Evolutionary conservation across 2,113 vertebrate genomes (phyloP).

Genomic region (Salvelinus alpinus): DNA sequence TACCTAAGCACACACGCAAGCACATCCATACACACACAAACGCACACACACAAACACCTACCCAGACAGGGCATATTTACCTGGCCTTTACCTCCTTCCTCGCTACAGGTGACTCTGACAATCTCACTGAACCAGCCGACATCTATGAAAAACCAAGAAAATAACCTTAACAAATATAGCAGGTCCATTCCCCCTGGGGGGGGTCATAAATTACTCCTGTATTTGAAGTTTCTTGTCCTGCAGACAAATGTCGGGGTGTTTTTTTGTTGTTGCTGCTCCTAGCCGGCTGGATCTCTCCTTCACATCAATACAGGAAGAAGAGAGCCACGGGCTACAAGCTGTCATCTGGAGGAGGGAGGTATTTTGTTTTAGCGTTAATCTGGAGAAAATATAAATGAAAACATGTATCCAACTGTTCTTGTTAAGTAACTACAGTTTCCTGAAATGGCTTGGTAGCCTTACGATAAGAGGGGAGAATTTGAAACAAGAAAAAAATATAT

Average conservation of each 20-base stretch:
- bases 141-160: neutral
- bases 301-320: neutral
- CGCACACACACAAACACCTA: neutral
- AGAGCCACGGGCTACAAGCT: neutral
- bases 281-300: neutral
- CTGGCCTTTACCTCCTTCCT: neutral
- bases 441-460: neutral
- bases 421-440: neutral
- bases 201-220: neutral
- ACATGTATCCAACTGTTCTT: neutral
- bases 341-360: neutral
- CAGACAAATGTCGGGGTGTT: neutral
- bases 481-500: too few species aligned
- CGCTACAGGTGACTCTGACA: too few species aligned
- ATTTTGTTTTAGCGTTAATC: neutral
- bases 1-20: neutral
- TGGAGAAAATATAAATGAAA: neutral
- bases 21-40: neutral
- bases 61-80: constrained; percentile 19
- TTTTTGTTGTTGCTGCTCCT: neutral
- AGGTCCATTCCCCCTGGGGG: neutral
- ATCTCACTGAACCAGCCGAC: neutral
- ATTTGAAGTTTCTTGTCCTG: neutral
- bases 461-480: too few species aligned
- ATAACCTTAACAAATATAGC: neutral